A percentile compares a stretch with the other conserved stretches of the same genome.
Evolutionary conservation across 1,140 invertebrate species (phyloP).

Genomic region (Bilobella aurantiaca): DNA sequence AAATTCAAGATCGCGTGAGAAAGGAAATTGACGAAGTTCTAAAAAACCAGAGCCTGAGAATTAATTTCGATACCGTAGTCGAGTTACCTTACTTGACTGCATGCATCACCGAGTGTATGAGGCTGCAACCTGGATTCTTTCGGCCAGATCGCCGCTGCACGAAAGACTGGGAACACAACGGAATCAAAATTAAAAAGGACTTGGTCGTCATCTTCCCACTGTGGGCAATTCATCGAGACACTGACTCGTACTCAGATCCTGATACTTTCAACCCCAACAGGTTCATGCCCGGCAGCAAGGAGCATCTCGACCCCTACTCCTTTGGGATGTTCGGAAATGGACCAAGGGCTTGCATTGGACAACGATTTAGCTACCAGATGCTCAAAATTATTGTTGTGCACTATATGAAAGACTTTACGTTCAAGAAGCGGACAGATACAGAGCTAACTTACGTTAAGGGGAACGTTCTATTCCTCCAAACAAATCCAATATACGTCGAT

Average conservation of each 20-base stretch:
- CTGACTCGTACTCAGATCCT: constrained; percentile 6
- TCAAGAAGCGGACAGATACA: neutral
- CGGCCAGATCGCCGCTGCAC: constrained; percentile 15
- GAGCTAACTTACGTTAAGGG: neutral
- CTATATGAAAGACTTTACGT: neutral
- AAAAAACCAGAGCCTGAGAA: constrained; percentile 32
- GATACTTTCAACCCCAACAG: constrained; percentile 18
- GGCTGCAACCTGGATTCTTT: constrained; percentile 10
- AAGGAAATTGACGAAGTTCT: constrained; percentile 43
- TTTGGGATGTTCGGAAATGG: constrained; percentile 12
- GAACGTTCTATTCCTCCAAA: neutral
- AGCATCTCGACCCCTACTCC: constrained; percentile 11
- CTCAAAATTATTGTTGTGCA: neutral
- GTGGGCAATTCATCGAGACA: constrained; percentile 14
- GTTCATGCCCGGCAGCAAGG: constrained; percentile 18
- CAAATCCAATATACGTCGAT: neutral
- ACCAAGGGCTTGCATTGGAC: constrained; percentile 11
- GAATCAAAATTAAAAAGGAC: constrained; percentile 14
- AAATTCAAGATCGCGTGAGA: constrained; percentile 47
- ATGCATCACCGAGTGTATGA: constrained; percentile 5
- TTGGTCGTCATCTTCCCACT: constrained; percentile 11
- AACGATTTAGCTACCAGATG: neutral
- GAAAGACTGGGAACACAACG: constrained; percentile 16
- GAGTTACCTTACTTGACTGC: constrained; percentile 33
- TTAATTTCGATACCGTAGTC: constrained; percentile 37